Conservation (phyloP, 92 coral and sea anemone species). For the Epizoanthus fatuus region DNA sequence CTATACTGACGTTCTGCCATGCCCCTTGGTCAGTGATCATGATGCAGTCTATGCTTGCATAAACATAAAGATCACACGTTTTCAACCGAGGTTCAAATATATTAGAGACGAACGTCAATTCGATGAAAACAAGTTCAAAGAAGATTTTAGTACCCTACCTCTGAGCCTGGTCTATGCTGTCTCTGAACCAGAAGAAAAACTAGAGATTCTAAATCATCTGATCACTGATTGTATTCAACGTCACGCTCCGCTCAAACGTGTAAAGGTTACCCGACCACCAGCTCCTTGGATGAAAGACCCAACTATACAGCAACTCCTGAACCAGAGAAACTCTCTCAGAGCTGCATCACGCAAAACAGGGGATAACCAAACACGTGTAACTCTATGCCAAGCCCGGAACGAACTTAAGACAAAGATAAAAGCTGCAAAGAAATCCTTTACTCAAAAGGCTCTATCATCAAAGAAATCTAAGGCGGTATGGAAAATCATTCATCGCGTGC, state of each 20-base stretch:
- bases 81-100: slow-evolving; percentile 1
- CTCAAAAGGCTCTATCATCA: not conserved
- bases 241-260: not conserved
- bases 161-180: too few species aligned
- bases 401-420: too few species aligned
- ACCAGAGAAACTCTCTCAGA: too few species aligned
- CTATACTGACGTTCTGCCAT: slow-evolving; percentile 44
- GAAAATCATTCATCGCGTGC: slow-evolving; percentile 38
- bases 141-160: not conserved
- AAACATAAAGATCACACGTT: slow-evolving; percentile 28
- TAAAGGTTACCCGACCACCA: not conserved
- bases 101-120: too few species aligned
- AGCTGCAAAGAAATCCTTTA: not conserved
- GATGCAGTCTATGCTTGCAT: slow-evolving; percentile 38
- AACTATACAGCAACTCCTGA: too few species aligned
- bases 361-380: too few species aligned
- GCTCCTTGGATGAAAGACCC: not conserved
- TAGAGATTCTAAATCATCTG: not conserved
- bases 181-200: not conserved
- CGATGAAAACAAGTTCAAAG: not conserved
- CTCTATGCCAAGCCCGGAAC: too few species aligned
- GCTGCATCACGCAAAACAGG: too few species aligned
- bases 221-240: not conserved
- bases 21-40: slow-evolving; percentile 39
- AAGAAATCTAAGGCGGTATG: not conserved